Evolutionary conservation across 2,113 vertebrate species (phyloP), one percentile per base, ranked within the genome.

Genomic region (Pampusana beccarii): DNA sequence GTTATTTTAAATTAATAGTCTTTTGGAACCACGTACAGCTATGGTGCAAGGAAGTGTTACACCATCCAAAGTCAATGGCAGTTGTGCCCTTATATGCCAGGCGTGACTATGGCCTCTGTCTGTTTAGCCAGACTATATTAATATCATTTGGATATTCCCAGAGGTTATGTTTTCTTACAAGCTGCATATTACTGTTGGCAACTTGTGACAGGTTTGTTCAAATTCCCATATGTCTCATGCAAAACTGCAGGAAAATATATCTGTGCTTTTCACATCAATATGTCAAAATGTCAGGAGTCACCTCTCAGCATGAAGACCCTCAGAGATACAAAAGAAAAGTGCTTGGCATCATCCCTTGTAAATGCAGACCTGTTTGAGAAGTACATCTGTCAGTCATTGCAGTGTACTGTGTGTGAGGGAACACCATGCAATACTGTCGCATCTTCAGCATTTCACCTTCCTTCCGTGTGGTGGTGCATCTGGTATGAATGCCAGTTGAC

Each of bases 371-470:
- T 84, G 34, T 54, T 65, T 91, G 72, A 79, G 67, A 83, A 91
- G 83, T 14, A 21, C 5, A 25, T 57, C 36, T n/a, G 26, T 94
- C 93, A 92, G 50, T 90, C 64, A 17, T 11, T 23, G 79, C 3
- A 13, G 74, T 50, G 48, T 16, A 5, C 3, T 5, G 24, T 40
- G 51, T 13, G 5, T 26, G 75, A 71, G 74, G 44, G 69, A 72
- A 9, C 40, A 15, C 0, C 1, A 1, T 2, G 13, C 24, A 21
- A 2, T 0, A 1, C 62, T 80, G 54, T 24, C 0, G 0, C 33
- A 46, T 64, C 54, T 73, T 19, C 23, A 57, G 36, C 31, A 0
- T 34, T 31, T 17, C 23, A 0, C 58, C 23, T 83, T 54, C 40
- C 23, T 69, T 34, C 56, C 18, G 1, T 6, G 33, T 10, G 21